A percentile compares a stretch with the other conserved stretches of the same genome.
Evolutionary conservation across 2,888 invertebrate genomes (phyloP).

Genomic region (Drosophila fulvimacula): DNA sequence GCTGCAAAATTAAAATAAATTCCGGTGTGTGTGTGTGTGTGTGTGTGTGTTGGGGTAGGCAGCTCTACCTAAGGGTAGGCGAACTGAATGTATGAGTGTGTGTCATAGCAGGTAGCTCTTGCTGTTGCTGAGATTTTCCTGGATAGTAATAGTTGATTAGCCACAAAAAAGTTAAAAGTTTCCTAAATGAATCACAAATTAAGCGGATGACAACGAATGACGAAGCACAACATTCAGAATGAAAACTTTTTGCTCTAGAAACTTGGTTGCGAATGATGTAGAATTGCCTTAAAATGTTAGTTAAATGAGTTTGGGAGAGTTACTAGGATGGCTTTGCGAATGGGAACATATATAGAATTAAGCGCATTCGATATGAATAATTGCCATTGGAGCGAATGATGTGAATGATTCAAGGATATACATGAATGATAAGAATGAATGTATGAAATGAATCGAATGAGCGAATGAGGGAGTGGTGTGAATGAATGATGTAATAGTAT

Average conservation of each 20-base stretch:
- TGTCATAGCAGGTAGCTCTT: slow-evolving; percentile 18
- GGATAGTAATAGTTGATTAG: slow-evolving; percentile 14
- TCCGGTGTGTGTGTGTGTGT: no score
- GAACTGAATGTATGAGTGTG: neutral
- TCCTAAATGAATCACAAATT: slow-evolving; percentile 10
- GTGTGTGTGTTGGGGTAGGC: slow-evolving; percentile 15
- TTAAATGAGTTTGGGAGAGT: neutral
- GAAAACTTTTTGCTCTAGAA: neutral
- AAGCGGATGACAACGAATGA: neutral
- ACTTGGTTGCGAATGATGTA: neutral
- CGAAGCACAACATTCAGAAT: neutral
- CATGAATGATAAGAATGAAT: neutral
- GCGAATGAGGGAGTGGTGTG: neutral
- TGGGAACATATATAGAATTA: neutral
- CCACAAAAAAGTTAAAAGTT: slow-evolving; percentile 13
- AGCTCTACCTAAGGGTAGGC: neutral
- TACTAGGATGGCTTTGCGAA: neutral
- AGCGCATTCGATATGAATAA: neutral
- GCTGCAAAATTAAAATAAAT: slow-evolving; percentile 61
- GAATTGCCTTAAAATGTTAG: neutral
- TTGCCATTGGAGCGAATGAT: neutral
- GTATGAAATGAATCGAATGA: neutral
- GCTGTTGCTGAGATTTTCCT: neutral
- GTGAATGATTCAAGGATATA: neutral
- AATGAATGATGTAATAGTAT: neutral